Conservation (phyloP, 2,797 vertebrate genomes). For the Poeciliopsis paucimaculata region DNA sequence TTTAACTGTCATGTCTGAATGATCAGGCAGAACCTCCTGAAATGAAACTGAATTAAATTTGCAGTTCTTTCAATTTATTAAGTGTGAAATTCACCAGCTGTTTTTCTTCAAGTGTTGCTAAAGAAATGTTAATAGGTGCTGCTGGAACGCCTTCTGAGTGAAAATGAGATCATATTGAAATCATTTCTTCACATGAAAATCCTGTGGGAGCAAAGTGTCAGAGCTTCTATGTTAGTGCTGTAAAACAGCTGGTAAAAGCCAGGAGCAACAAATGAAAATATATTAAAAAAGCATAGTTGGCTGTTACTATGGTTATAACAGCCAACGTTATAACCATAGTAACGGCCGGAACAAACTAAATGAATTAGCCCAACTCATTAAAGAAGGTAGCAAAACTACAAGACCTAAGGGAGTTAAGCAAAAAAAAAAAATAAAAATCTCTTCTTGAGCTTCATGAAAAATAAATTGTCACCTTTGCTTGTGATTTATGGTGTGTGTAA, state of each 20-base stretch:
- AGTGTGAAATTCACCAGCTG: conserved; percentile 28
- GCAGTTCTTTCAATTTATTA: conserved; percentile 42
- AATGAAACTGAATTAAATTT: conserved; percentile 36
- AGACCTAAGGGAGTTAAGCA: conserved; percentile 42
- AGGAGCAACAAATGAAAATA: conserved; percentile 43
- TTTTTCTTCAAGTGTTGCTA: background rate
- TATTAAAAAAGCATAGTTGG: too few species aligned
- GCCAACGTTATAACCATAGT: conserved; percentile 31
- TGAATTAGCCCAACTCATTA: conserved; percentile 49
- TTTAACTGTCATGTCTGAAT: conserved; percentile 22
- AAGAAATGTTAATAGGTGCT: conserved; percentile 32
- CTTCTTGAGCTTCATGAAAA: conserved; percentile 34
- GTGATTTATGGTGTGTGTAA: background rate
- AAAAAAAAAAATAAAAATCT: conserved; percentile 37
- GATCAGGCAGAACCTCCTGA: conserved; percentile 13
- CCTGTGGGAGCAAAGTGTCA: conserved; percentile 20
- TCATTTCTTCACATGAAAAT: conserved; percentile 21
- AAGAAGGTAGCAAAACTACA: conserved; percentile 52
- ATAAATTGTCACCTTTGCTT: conserved; percentile 6
- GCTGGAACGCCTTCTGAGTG: conserved; percentile 17
- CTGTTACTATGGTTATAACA: too few species aligned
- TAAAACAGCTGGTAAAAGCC: conserved; percentile 41
- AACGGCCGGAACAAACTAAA: conserved; percentile 28
- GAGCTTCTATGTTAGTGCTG: conserved; percentile 30
- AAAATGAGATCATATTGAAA: background rate